Evolutionary conservation across 2,888 invertebrate species (phyloP).

Genomic region (Agrotis exclamationis): DNA sequence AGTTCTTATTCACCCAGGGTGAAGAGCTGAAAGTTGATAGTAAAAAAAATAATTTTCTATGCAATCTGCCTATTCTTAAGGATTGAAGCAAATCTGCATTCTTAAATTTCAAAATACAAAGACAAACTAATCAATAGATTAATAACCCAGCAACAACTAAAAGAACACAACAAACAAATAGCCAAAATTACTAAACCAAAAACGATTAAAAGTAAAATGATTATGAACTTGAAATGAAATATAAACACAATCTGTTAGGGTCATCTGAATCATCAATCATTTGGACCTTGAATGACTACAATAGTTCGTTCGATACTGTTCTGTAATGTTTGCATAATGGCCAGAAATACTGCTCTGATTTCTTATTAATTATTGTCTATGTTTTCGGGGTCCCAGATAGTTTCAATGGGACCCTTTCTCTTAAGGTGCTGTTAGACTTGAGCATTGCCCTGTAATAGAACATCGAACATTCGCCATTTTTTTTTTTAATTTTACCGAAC

Average conservation of each 20-base stretch:
- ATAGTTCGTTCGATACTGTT: slow-evolving; percentile 64
- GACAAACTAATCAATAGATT: slow-evolving; percentile 10
- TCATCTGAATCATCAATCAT: slow-evolving; percentile 84
- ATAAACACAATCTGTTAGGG: slow-evolving; percentile 81
- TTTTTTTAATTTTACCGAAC: too few relatives aligned
- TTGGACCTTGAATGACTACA: slow-evolving; percentile 73
- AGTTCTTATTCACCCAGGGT: too few relatives aligned
- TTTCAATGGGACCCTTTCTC: too few relatives aligned
- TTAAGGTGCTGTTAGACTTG: too few relatives aligned
- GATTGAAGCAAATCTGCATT: too few relatives aligned
- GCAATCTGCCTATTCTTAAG: too few relatives aligned
- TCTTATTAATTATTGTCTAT: slow-evolving; percentile 66
- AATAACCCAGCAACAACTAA: slow-evolving; percentile 28
- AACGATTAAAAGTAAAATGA: slow-evolving; percentile 76
- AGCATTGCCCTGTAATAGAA: too few relatives aligned
- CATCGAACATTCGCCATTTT: too few relatives aligned
- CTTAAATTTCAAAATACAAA: not conserved
- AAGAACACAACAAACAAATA: slow-evolving; percentile 33
- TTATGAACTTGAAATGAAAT: slow-evolving; percentile 82
- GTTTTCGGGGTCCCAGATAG: slow-evolving; percentile 9
- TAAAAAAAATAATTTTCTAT: too few relatives aligned
- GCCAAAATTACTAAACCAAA: slow-evolving; percentile 55
- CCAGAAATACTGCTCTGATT: slow-evolving; percentile 61
- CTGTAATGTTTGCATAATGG: slow-evolving; percentile 66
- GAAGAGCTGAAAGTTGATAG: too few relatives aligned